Base-by-base conservation (phyloP, 2,888 invertebrate species). In the Drosophila pseudotakahashii region DNA sequence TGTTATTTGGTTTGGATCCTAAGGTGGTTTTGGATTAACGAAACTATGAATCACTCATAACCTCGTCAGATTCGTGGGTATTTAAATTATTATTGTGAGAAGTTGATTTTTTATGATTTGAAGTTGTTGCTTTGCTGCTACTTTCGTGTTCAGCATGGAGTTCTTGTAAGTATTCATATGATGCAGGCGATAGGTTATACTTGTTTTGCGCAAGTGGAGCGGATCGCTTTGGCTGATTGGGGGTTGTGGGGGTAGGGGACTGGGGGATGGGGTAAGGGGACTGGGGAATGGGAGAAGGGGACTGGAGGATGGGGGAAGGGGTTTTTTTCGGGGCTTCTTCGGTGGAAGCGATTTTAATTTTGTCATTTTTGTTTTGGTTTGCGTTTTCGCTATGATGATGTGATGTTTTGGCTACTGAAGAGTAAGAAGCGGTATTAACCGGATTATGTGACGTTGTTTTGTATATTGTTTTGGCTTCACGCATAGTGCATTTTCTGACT, bases 211-310 rank as follows among this genome's bases (percentile, higher is more conserved):
- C 47, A 32, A 26, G 47, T 32, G 26, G n/a, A 47, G 47, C 7
- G 10, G 32, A 30, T 48, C 7, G 47, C 26, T 48, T 34, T 30
- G 16, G 30, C 32, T 48, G 32, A 48, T 48, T 32, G 16, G 32
- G 10, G 16, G 14, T 50, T 36, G 48, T 34, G 34, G 23, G 23
- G 37, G 26, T 23, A 26, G 23, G 36, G 51, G 51, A 51, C n/a
- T n/a, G n/a, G n/a, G n/a, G n/a, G n/a, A n/a, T n/a, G n/a, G n/a
- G n/a, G n/a, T n/a, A n/a, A n/a, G n/a, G n/a, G n/a, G n/a, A n/a
- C 34, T 51, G 51, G 23, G 26, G 26, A 11, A 37, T 51, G 14
- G 51, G n/a, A 10, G 51, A 23, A 37, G 16, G 41, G 41, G 51
- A 37, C 30, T 32, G 32, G 10, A 9, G 10, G 2, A 30, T 30